Percentiles rank a stretch among this genome's conserved stretches.
Evolutionary conservation across 2,888 invertebrate genomes (phyloP).

Genomic region (Stegana nigrithorax): DNA sequence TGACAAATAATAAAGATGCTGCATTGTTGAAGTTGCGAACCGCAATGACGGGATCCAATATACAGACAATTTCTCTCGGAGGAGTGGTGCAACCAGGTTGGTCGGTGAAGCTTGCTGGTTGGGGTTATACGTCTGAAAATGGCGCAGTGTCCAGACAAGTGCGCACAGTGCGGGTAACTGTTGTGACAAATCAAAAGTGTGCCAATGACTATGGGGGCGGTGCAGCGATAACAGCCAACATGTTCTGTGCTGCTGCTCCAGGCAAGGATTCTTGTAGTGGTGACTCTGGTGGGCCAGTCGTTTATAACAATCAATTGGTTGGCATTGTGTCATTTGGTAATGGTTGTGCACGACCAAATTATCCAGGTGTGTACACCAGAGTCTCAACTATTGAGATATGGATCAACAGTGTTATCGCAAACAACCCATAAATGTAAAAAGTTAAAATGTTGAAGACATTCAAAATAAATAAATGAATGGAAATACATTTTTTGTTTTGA

Average conservation of each 20-base stretch:
- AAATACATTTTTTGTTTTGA: not conserved
- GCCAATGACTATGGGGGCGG: not conserved
- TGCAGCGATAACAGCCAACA: not conserved
- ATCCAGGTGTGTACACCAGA: slow-evolving; percentile 80
- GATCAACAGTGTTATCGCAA: slow-evolving; percentile 17
- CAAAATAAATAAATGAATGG: not conserved
- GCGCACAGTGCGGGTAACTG: slow-evolving; percentile 17
- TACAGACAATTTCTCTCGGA: slow-evolving; percentile 34
- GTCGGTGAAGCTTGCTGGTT: slow-evolving; percentile 39
- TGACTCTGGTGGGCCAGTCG: slow-evolving; percentile 56
- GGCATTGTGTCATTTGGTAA: slow-evolving; percentile 76
- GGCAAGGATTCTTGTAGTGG: slow-evolving; percentile 56
- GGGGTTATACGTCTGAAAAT: slow-evolving; percentile 40
- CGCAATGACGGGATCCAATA: too few species aligned
- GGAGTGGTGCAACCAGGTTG: slow-evolving; percentile 17
- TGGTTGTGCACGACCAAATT: slow-evolving; percentile 69
- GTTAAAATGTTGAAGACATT: not conserved
- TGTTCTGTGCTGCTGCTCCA: slow-evolving; percentile 4
- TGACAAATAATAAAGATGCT: too few species aligned
- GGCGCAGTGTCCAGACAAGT: slow-evolving; percentile 30
- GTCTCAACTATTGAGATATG: slow-evolving; percentile 4
- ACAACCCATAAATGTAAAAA: slow-evolving; percentile 68
- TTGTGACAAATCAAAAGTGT: slow-evolving; percentile 1
- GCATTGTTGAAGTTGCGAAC: not conserved
- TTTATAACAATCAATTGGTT: slow-evolving; percentile 53